These are phyloP conservation scores for Spodoptera litura DNA, from an alignment of 1,140 invertebrate genomes.

Conservation along the genomic window DNA sequence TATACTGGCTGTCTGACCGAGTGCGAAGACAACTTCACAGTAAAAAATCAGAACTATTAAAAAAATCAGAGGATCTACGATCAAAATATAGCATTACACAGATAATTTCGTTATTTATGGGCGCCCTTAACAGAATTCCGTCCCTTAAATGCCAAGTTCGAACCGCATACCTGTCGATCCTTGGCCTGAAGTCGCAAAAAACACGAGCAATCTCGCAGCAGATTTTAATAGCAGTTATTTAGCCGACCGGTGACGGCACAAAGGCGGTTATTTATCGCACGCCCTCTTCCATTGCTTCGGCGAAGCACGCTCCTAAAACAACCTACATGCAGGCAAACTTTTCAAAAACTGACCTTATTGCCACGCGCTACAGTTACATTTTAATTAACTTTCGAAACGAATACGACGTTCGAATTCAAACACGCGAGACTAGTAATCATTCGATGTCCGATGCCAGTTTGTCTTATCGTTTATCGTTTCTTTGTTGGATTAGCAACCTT, in stretches of 20 bases:
- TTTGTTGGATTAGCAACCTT: conserved; percentile 58
- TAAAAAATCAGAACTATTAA: background rate
- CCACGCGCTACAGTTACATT: conserved; percentile 61
- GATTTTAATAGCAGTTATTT: conserved; percentile 76
- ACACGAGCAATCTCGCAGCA: conserved; percentile 77
- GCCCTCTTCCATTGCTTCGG: conserved; percentile 83
- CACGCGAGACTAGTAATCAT: conserved; percentile 82
- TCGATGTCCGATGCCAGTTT: conserved; percentile 80
- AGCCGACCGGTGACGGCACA: conserved; percentile 78
- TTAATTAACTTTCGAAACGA: conserved; percentile 55
- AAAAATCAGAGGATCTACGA: conserved; percentile 14
- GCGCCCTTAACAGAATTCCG: conserved; percentile 10
- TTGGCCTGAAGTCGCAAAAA: conserved; percentile 69
- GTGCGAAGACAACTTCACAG: too few relatives aligned
- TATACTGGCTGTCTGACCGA: too few relatives aligned
- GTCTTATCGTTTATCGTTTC: conserved; percentile 69
- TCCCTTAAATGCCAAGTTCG: conserved; percentile 50
- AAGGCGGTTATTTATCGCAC: conserved; percentile 85
- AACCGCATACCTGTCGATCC: conserved; percentile 61
- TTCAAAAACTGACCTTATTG: conserved; percentile 65
- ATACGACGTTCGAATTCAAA: conserved; percentile 72
- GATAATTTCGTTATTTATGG: conserved; percentile 46
- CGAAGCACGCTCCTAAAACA: conserved; percentile 70
- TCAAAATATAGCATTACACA: conserved; percentile 7
- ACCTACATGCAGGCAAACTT: conserved; percentile 59